Evolutionary conservation across 2,797 vertebrate species (phyloP).

Genomic region (Urocyon cinereoargenteus): DNA sequence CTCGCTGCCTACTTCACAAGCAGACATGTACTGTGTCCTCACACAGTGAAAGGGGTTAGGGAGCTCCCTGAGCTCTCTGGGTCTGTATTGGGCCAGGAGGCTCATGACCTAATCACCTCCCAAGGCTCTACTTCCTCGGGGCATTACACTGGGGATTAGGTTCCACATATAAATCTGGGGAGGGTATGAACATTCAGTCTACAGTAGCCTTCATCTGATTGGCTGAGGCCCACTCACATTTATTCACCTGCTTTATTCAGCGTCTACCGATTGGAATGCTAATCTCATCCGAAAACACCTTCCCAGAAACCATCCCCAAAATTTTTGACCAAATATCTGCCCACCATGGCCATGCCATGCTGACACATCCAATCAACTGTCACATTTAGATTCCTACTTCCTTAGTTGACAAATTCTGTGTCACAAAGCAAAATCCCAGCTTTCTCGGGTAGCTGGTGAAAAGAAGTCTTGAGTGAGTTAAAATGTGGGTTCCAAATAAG

Average conservation of each 20-base stretch:
- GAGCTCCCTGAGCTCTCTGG: neutral
- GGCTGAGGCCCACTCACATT: neutral
- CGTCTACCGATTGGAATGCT: neutral
- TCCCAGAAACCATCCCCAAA: neutral
- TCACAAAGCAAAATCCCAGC: neutral
- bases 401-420: neutral
- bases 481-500: neutral
- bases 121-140: neutral
- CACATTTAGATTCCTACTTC: neutral
- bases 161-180: neutral
- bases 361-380: neutral
- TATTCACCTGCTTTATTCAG: neutral
- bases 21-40: neutral
- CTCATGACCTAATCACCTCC: neutral
- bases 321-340: neutral
- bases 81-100: neutral
- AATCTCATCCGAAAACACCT: neutral
- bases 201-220: neutral
- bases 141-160: neutral
- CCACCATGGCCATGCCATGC: neutral
- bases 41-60: neutral
- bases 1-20: neutral
- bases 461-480: neutral
- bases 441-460: neutral
- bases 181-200: neutral